Base-by-base conservation (phyloP, 2,113 vertebrate species). In the Cinclus mexicanus region DNA sequence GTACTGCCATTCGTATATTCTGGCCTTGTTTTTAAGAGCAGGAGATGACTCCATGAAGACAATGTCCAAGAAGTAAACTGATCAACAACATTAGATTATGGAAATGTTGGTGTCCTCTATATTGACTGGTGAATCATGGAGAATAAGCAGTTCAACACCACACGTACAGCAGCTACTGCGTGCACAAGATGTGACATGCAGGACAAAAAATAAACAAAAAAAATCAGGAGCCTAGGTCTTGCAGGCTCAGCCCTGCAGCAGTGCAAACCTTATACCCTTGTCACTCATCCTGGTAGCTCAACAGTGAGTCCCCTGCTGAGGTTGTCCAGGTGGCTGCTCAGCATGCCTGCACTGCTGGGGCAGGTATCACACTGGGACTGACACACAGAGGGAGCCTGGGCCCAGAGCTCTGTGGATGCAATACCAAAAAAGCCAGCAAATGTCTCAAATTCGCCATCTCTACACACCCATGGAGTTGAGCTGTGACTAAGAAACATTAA, bases 301-400 rank as follows among this genome's bases (percentile, higher is more conserved):
- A n/a, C 29, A 70, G 33, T 0, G 0, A 57, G 31, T 11, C 6
- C 7, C 31, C 56, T 49, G n/a, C 29, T 60, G 70, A 39, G 6
- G 4, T 14, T 41, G 47, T 2, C 11, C 0, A 0, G 14, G 26
- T 1, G 1, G 14, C 49, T 77, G 22, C 31, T 74, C 8, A 0
- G 33, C 3, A 0, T 41, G n/a, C 52, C 20, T 16, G n/a, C 16
- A 7, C 23, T 49, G 18, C 29, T 87, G 59, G 8, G 19, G 10
- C 25, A 47, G 13, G 4, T 20, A 3, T 64, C 55, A 24, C 20
- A 23, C 14, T 1, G 0, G 12, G 15, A 64, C 28, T 50, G 56
- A 50, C 5, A n/a, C 14, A 22, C 12, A 39, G 0, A 0, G 11
- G 12, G 59, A 33, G 9, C 33, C 42, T 50, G 33, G 50, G 5